Evolutionary conservation across 1,140 invertebrate species (phyloP), one percentile per base, ranked within the genome.

Genomic region (Nylanderia fulva): DNA sequence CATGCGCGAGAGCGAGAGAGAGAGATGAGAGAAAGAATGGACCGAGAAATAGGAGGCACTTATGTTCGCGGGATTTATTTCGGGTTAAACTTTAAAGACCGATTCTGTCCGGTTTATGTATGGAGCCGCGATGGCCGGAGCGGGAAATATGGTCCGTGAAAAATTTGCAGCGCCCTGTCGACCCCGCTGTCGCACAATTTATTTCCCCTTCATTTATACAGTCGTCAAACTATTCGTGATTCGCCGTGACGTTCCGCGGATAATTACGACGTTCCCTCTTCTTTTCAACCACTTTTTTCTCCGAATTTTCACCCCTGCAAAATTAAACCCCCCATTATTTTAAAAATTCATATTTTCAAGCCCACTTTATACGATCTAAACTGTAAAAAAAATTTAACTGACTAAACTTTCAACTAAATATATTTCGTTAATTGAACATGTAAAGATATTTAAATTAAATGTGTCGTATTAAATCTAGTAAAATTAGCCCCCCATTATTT

Each of bases 111-210:
- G 66, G 66, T 82, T 82, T 72, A 82, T 82, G 54, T 58, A 60
- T 72, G 77, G 66, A 24, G 29, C 42, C 61, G 66, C 77, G 77
- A 71, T 72, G 52, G 66, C 21, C 77, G 77, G 52, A 71, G 66
- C 77, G 77, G 77, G 66, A 82, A 82, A 82, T 82, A 82, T 82
- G 56, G 66, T 72, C 77, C 66, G 56, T 80, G 77, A 72, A 82
- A 82, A 82, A 82, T 82, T 82, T 82, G 71, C 77, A 71, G 52
- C 77, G 45, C 45, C 58, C 24, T 64, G 42, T 33, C 48, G 24
- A 27, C 48, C 27, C 11, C 45, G 21, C n/a, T n/a, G n/a, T n/a
- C 8, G 63, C 76, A 18, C 45, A 48, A 71, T 80, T 80, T 80
- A 80, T 80, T 56, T 29, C 63, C 15, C 15, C 3, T 52, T 80